These are phyloP conservation scores for Trichoplusia ni DNA, from an alignment of 1,140 invertebrate genomes.

Conservation along the genomic window DNA sequence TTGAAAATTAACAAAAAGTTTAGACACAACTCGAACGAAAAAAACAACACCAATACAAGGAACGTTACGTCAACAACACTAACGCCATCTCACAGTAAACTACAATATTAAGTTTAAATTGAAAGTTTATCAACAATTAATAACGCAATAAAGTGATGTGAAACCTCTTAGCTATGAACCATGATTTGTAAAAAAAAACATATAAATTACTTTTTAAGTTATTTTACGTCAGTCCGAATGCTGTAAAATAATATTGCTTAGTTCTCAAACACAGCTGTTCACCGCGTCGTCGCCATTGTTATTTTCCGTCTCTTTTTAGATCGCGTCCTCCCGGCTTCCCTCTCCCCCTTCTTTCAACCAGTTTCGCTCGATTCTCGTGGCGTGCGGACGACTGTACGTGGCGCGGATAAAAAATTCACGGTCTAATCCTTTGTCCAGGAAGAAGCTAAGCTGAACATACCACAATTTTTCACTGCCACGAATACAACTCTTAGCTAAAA, in stretches of 20 bases:
- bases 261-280: conserved; percentile 74
- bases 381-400: conserved; percentile 57
- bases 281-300: conserved; percentile 76
- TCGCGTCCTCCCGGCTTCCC: conserved; percentile 51
- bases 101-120: not conserved
- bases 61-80: not conserved
- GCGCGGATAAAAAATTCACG: conserved; percentile 54
- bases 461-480: conserved; percentile 27
- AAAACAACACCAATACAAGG: no score
- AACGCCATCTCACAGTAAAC: not conserved
- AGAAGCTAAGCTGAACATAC: conserved; percentile 41
- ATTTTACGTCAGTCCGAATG: no score
- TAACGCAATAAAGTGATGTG: no score
- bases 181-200: no score
- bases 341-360: conserved; percentile 51
- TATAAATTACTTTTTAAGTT: no score
- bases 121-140: not conserved
- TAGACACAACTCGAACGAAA: not conserved
- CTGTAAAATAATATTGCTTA: not conserved
- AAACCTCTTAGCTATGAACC: no score
- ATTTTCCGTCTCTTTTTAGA: conserved; percentile 67
- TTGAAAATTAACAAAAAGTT: no score
- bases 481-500: conserved; percentile 32
- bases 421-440: conserved; percentile 77
- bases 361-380: conserved; percentile 78